Conservation (phyloP, 2,888 invertebrate species). For the Eristalinus aeneus region DNA sequence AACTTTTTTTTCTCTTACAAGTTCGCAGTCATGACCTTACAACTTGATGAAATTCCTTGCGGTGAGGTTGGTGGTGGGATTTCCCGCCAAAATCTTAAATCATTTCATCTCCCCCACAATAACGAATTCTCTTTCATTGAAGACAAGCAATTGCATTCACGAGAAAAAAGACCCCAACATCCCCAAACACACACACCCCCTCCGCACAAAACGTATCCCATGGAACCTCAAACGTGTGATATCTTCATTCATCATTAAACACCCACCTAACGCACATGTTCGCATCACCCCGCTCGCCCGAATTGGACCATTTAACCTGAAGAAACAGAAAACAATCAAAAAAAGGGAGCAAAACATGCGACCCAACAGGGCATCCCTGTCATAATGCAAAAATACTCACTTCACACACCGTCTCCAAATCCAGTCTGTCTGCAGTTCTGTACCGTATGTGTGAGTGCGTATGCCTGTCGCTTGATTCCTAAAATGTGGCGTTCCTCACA, state of each 20-base stretch:
- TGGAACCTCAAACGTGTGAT: conserved; percentile 12
- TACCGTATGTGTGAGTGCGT: not conserved
- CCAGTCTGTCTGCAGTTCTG: conserved; percentile 30
- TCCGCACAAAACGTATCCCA: not conserved
- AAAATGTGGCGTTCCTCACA: conserved; percentile 26
- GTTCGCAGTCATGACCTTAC: not conserved
- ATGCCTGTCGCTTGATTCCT: conserved; percentile 14
- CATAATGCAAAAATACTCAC: conserved; percentile 32
- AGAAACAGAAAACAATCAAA: conserved; percentile 6
- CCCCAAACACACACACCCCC: not conserved
- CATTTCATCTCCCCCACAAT: not conserved
- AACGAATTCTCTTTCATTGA: not conserved
- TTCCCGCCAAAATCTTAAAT: not conserved
- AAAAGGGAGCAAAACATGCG: not conserved
- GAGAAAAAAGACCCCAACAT: not conserved
- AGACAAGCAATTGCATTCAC: not conserved
- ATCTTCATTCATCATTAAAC: conserved; percentile 52
- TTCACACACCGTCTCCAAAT: not conserved
- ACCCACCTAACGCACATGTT: not conserved
- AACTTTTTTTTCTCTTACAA: not conserved
- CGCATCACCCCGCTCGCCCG: no score
- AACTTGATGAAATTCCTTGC: not conserved
- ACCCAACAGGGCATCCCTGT: conserved; percentile 26
- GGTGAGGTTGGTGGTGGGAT: not conserved
- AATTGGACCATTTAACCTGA: conserved; percentile 12